These are phyloP conservation scores for Subacronicta megacephala DNA, from an alignment of 2,888 invertebrate genomes.

Conservation along the genomic window DNA sequence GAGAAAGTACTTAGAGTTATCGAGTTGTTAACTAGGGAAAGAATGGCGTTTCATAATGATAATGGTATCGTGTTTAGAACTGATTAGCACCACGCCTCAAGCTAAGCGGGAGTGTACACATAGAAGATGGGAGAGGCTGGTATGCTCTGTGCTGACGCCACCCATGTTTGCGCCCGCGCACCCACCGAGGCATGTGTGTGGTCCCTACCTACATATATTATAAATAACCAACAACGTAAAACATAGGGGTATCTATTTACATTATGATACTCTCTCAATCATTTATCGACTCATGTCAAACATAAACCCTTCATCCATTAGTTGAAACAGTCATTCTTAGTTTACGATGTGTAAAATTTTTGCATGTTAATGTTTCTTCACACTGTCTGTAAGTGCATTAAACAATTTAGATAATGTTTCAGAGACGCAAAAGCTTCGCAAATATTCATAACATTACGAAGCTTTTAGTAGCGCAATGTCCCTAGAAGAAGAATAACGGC, in stretches of 20 bases:
- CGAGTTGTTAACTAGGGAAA: conserved; percentile 80
- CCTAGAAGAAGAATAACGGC: conserved; percentile 63
- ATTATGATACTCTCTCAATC: conserved; percentile 6
- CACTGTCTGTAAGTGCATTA: conserved; percentile 77
- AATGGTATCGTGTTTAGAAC: conserved; percentile 80
- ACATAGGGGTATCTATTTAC: conserved; percentile 30
- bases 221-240: conserved; percentile 34
- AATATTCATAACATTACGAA: conserved; percentile 68
- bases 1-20: conserved; percentile 76
- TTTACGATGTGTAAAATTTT: conserved; percentile 68
- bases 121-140: conserved; percentile 68
- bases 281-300: conserved; percentile 28
- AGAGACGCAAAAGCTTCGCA: conserved; percentile 72
- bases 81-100: conserved; percentile 77
- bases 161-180: conserved; percentile 79
- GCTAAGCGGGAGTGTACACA: conserved; percentile 80
- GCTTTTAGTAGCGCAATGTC: conserved; percentile 70
- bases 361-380: conserved; percentile 64
- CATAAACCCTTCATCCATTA: conserved; percentile 54
- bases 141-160: conserved; percentile 72
- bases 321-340: conserved; percentile 59
- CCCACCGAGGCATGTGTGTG: conserved; percentile 79
- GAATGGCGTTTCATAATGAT: conserved; percentile 84
- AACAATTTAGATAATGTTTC: conserved; percentile 82
- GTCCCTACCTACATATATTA: conserved; percentile 66